These are phyloP conservation scores for Orussus abietinus DNA, from an alignment of 1,140 invertebrate genomes.

Conservation along the genomic window DNA sequence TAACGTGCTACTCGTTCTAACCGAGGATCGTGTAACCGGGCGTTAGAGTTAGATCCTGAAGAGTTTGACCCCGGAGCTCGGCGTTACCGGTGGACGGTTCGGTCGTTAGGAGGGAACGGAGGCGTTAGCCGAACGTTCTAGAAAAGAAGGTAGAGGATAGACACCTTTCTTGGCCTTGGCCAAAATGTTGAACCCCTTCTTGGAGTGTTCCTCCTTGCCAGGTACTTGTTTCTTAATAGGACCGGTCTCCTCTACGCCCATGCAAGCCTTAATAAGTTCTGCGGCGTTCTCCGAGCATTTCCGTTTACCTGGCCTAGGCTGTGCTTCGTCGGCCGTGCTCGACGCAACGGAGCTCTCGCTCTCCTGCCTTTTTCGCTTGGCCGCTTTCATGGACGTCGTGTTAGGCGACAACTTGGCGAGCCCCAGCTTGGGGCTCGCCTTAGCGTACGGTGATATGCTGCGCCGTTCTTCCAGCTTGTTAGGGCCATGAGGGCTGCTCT, in stretches of 20 bases:
- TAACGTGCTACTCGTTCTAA: too few relatives aligned
- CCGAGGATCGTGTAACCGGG: too few relatives aligned
- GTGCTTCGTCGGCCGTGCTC: slow-evolving; percentile 58
- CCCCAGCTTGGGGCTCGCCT: slow-evolving; percentile 41
- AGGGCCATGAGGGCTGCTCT: slow-evolving; percentile 57
- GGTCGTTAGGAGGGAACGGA: too few relatives aligned
- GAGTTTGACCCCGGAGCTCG: too few relatives aligned
- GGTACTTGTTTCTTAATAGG: slow-evolving; percentile 47
- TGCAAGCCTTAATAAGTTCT: slow-evolving; percentile 66
- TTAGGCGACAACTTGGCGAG: slow-evolving; percentile 32
- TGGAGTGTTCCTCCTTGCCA: slow-evolving; percentile 47
- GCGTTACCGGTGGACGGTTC: too few relatives aligned
- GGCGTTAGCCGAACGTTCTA: slow-evolving; percentile 12
- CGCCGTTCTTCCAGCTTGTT: slow-evolving; percentile 44
- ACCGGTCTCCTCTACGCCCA: slow-evolving; percentile 59
- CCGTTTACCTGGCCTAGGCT: slow-evolving; percentile 57
- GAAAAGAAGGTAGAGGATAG: slow-evolving; percentile 25
- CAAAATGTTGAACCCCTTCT: slow-evolving; percentile 50
- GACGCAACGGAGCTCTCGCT: slow-evolving; percentile 69
- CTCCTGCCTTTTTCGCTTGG: slow-evolving; percentile 71
- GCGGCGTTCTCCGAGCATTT: slow-evolving; percentile 67
- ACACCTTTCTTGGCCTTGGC: slow-evolving; percentile 51
- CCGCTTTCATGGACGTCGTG: slow-evolving; percentile 36
- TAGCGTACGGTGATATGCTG: slow-evolving; percentile 51
- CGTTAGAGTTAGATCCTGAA: too few relatives aligned